Base-by-base conservation (phyloP, 2,888 invertebrate genomes). In the Athalia cordata region DNA sequence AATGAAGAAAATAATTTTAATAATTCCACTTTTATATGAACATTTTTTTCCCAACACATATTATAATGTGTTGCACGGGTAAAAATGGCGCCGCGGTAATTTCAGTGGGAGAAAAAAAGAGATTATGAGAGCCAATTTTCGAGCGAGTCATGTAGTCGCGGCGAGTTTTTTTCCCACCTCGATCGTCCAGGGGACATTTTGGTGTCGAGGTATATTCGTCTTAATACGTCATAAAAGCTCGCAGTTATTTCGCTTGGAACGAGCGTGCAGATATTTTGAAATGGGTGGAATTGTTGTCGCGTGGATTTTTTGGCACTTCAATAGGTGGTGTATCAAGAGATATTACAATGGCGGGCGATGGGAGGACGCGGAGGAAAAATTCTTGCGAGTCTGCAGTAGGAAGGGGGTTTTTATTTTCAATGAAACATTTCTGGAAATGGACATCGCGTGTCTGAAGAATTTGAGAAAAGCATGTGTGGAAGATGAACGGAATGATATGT, bases 51-150 rank as follows among this genome's bases (percentile, higher is more conserved):
- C 9, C 68, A 6, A n/a, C 6, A 6, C 61, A 6, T 61, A 61
- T 8, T 61, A 11, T 61, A 11, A 9, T 29, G 52, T 4, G 29
- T 15, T 43, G 29, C 13, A 15, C 45, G 47, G 72, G 45, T 29
- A 15, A 13, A 72, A 57, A 72, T 57, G 43, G 57, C 52, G 59
- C 13, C 45, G 15, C 8, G 72, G 72, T 72, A 72, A 59, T 72
- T 72, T 57, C 47, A 47, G 5, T 3, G 68, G 6, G n/a, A 7
- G 13, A 47, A 47, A 5, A 72, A 72, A 72, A 59, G 72, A 72
- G 72, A 72, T 72, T 72, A 72, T n/a, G 59, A 72, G 59, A 72
- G 72, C 72, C 72, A 72, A 72, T 72, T 72, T 72, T 47, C 45
- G 57, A 47, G 15, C 43, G 72, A 55, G 11, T 4, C 7, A 59